These are phyloP conservation scores for Nesometra sesokonis DNA, from an alignment of 35 echinoderm and acorn worm genomes.

Conservation along the genomic window DNA sequence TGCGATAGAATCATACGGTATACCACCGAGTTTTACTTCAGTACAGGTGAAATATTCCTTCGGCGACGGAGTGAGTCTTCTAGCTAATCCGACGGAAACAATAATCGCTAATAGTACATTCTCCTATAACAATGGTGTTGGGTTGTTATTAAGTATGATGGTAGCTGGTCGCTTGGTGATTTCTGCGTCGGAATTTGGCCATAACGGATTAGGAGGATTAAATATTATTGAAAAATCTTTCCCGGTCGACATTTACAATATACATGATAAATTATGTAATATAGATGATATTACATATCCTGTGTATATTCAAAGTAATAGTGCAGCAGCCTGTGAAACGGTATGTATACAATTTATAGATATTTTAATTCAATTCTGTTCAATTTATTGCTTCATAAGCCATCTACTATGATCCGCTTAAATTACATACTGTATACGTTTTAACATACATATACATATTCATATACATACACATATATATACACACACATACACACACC, in stretches of 20 bases:
- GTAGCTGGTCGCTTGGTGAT: not conserved
- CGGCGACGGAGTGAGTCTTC: not conserved
- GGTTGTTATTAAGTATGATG: not conserved
- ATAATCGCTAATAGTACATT: not conserved
- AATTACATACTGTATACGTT: too few species aligned
- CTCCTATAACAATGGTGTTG: not conserved
- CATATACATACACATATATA: too few species aligned
- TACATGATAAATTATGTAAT: not conserved
- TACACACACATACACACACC: too few species aligned
- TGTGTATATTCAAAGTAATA: not conserved
- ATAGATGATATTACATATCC: not conserved
- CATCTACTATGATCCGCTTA: too few species aligned
- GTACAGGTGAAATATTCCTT: not conserved
- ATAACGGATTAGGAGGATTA: not conserved
- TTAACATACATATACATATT: too few species aligned
- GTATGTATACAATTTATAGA: not conserved
- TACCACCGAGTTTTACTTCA: not conserved
- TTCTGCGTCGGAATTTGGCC: not conserved
- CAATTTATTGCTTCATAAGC: too few species aligned
- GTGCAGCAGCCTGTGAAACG: not conserved
- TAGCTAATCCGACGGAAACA: not conserved
- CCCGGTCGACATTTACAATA: not conserved
- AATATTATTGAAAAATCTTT: not conserved
- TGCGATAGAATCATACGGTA: not conserved
- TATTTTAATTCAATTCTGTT: too few species aligned